phyloP scores from a whole-genome alignment of 2,888 invertebrate genomes.

The Dolomedes plantarius region DNA sequence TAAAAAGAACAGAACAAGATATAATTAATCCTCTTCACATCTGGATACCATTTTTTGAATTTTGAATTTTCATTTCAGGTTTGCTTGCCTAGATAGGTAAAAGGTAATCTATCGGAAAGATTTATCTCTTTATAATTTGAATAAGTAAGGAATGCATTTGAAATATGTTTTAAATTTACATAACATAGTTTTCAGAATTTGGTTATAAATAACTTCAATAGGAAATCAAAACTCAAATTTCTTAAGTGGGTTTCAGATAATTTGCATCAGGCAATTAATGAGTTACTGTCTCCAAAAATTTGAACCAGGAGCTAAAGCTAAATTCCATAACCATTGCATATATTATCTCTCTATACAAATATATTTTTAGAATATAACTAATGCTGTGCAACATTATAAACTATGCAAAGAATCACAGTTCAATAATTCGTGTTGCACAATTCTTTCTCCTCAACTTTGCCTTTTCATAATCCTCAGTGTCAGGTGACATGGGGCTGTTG shows the following conservation, averaged over 20 bases:
- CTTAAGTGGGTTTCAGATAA: not conserved
- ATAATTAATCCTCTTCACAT: too few species aligned
- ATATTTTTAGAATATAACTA: conserved; percentile 36
- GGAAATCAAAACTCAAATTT: too few species aligned
- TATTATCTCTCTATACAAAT: conserved; percentile 60
- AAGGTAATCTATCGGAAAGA: too few species aligned
- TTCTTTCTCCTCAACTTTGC: conserved; percentile 57
- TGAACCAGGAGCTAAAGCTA: conserved; percentile 7
- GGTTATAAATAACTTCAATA: too few species aligned
- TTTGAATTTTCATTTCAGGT: too few species aligned
- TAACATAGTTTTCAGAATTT: too few species aligned
- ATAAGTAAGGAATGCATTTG: too few species aligned
- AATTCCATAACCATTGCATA: conserved; percentile 23
- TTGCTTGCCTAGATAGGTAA: too few species aligned
- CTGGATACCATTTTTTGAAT: too few species aligned
- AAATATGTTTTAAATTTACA: too few species aligned
- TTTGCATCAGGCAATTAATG: not conserved
- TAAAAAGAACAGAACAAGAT: too few species aligned
- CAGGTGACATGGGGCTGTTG: conserved; percentile 29
- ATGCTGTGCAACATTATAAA: conserved; percentile 29
- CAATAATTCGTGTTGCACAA: conserved; percentile 72
- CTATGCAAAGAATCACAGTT: conserved; percentile 60
- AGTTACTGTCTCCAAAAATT: not conserved
- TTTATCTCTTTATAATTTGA: too few species aligned
- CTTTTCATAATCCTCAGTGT: conserved; percentile 69